Conservation (phyloP, 2,113 vertebrate genomes). For the Anolis carolinensis region DNA sequence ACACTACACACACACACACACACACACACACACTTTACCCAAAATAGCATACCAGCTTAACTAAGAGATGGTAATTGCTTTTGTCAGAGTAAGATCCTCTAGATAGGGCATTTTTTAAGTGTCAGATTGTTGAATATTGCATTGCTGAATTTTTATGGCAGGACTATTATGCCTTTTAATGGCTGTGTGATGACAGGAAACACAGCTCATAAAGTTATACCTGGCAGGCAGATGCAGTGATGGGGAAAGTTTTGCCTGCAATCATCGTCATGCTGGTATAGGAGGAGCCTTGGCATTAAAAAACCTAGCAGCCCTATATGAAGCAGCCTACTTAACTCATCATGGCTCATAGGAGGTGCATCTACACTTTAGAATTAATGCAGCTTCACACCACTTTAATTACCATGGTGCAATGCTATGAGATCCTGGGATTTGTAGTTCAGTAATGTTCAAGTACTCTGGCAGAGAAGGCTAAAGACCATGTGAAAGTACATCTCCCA, state of each 20-base stretch:
- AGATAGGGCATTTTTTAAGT: slow-evolving; percentile 12
- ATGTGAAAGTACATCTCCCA: too few relatives aligned
- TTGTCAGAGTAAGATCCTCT: slow-evolving; percentile 9
- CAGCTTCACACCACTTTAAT: too few relatives aligned
- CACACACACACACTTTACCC: too few relatives aligned
- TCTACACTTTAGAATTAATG: too few relatives aligned
- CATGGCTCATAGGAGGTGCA: neutral
- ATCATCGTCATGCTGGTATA: neutral
- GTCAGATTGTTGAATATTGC: slow-evolving; percentile 1
- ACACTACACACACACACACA: too few relatives aligned
- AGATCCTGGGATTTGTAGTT: too few relatives aligned
- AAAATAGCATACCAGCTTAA: neutral
- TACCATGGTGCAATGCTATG: too few relatives aligned
- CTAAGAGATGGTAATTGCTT: slow-evolving; percentile 18
- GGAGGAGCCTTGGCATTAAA: neutral
- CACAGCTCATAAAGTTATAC: neutral
- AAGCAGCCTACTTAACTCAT: neutral
- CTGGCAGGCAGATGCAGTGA: neutral
- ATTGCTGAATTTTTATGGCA: slow-evolving; percentile 20
- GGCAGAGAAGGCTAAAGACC: too few relatives aligned
- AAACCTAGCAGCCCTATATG: neutral
- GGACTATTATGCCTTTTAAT: slow-evolving; percentile 24
- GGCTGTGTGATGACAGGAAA: neutral
- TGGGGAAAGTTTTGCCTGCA: neutral
- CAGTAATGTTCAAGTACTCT: too few relatives aligned